A percentile compares a stretch with the other conserved stretches of the same genome.
phyloP scores from a whole-genome alignment of 2,797 vertebrate species.

The Channallabes apus region DNA sequence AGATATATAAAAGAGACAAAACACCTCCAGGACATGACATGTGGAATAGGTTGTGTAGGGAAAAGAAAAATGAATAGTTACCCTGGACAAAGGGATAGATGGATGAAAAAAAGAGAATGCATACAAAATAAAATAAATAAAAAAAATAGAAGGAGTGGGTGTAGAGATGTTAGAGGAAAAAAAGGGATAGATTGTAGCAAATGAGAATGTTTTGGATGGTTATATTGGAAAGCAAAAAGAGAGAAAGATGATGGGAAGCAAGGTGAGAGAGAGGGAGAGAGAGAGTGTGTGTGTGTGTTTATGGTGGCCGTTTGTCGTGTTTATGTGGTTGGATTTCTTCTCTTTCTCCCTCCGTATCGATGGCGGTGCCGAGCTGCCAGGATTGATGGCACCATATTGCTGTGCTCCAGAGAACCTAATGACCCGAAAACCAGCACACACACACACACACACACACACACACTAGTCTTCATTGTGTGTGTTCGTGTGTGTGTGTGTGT shows the following conservation, averaged over 20 bases:
- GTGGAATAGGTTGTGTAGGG: neutral
- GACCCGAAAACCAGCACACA: conserved; percentile 76
- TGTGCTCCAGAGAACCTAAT: conserved; percentile 81
- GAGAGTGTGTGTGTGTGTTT: conserved; percentile 61
- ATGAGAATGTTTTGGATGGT: conserved; percentile 22
- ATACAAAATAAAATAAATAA: neutral
- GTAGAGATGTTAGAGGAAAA: conserved; percentile 1
- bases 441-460: conserved; percentile 44
- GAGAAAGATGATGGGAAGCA: neutral
- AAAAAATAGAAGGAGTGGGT: neutral
- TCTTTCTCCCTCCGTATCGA: conserved; percentile 68
- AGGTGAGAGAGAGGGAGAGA: conserved; percentile 7
- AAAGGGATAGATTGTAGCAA: neutral
- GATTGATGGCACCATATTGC: conserved; percentile 83
- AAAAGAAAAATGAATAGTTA: neutral
- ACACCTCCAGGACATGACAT: neutral
- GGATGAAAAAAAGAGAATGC: neutral
- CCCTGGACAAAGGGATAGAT: neutral
- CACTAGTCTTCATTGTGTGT: conserved; percentile 21
- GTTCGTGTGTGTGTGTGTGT: conserved; percentile 7
- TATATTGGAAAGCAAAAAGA: conserved; percentile 27
- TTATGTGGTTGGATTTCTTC: conserved; percentile 74
- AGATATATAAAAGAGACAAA: neutral
- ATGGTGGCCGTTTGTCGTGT: conserved; percentile 81
- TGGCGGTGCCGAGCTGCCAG: conserved; percentile 70